A percentile compares a stretch with the other conserved stretches of the same genome.
Conservation (phyloP, 2,113 vertebrate genomes). For the Tragelaphus scriptus region DNA sequence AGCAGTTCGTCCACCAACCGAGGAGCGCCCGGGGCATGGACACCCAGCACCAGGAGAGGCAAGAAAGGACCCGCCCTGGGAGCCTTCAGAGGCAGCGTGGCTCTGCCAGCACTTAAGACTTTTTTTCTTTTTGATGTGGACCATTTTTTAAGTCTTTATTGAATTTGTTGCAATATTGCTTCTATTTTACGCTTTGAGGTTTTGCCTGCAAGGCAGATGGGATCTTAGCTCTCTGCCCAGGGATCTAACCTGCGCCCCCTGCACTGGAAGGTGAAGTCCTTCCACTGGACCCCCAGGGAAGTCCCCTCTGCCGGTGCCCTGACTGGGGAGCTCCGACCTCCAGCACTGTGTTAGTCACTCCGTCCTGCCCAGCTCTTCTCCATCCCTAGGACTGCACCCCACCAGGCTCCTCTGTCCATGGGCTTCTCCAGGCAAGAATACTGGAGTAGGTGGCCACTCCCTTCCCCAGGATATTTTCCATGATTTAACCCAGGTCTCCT, state of each 20-base stretch:
- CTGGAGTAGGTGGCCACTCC: neutral
- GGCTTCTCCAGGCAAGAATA: neutral
- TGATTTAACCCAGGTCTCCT: neutral
- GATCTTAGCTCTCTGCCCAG: neutral
- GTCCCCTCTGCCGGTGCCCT: neutral
- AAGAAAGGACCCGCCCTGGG: rapidly evolving
- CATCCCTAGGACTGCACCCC: neutral
- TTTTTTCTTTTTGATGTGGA: neutral
- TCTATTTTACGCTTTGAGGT: neutral
- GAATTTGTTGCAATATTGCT: neutral
- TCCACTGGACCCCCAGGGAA: neutral
- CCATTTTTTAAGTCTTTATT: neutral
- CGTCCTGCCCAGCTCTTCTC: neutral
- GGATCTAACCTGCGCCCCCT: neutral
- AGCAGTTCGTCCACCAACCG: rapidly evolving
- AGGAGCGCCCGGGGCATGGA: rapidly evolving
- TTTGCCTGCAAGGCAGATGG: neutral
- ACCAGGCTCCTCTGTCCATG: neutral
- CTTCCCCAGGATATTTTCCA: neutral
- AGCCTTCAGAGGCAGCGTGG: rapidly evolving
- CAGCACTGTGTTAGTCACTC: too few relatives aligned
- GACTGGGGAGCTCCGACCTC: neutral
- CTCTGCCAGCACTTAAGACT: neutral
- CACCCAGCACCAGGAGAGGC: neutral
- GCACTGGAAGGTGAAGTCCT: neutral